Evolutionary conservation across 2,888 invertebrate species (phyloP).

Genomic region (Dasysyrphus albostriatus): DNA sequence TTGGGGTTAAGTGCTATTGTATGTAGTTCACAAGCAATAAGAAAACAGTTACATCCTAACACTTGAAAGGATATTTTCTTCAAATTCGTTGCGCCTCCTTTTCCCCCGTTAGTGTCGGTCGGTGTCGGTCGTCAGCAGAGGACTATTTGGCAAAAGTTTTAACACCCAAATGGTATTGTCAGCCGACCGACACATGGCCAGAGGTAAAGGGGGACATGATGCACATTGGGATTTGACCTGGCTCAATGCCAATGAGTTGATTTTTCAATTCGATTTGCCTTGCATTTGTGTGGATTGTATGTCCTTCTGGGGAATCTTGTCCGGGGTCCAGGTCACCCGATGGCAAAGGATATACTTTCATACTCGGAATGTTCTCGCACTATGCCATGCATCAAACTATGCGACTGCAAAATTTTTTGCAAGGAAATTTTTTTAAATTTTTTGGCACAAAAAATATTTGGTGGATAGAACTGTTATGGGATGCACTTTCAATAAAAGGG

Average conservation of each 20-base stretch:
- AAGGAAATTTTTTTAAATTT: conserved; percentile 7
- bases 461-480: neutral
- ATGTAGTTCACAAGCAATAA: conserved; percentile 66
- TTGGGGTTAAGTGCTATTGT: conserved; percentile 74
- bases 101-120: too few relatives aligned
- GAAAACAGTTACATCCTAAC: conserved; percentile 66
- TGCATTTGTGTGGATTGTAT: conserved; percentile 23
- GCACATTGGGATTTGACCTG: conserved; percentile 45
- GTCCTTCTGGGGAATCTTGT: conserved; percentile 18
- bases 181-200: neutral
- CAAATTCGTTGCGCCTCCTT: neutral
- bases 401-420: conserved; percentile 33
- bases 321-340: conserved; percentile 16
- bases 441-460: conserved; percentile 45
- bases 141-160: conserved; percentile 37
- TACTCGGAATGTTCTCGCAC: conserved; percentile 2
- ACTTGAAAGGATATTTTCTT: conserved; percentile 55
- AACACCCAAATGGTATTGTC: conserved; percentile 2
- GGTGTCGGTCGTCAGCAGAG: neutral
- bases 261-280: conserved; percentile 62
- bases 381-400: conserved; percentile 47
- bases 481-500: conserved; percentile 24
- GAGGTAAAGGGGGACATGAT: neutral
- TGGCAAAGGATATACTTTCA: neutral
- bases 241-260: conserved; percentile 62